Conservation (phyloP, 1,140 invertebrate species). For the Ooceraea biroi region DNA sequence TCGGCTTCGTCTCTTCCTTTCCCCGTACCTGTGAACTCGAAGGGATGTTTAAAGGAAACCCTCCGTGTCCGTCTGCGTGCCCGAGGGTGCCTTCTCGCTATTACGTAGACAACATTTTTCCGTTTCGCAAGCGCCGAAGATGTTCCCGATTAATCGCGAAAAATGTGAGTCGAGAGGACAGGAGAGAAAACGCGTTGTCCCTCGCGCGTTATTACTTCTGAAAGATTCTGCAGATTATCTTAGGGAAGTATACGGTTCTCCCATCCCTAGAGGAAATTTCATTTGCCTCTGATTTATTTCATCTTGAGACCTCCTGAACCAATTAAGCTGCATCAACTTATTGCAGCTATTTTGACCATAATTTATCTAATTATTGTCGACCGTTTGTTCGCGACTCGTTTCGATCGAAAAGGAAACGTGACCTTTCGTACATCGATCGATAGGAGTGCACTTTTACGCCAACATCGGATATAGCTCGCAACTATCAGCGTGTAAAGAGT, state of each 20-base stretch:
- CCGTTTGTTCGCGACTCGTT: conserved; percentile 27
- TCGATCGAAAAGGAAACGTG: conserved; percentile 60
- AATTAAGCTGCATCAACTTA: conserved; percentile 22
- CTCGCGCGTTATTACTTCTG: conserved; percentile 45
- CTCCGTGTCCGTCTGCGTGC: conserved; percentile 19
- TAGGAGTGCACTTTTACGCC: conserved; percentile 4
- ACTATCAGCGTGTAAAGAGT: conserved; percentile 32
- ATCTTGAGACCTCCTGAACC: not conserved
- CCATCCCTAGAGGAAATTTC: conserved; percentile 5
- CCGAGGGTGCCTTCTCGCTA: conserved; percentile 58
- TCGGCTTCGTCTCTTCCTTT: conserved; percentile 13
- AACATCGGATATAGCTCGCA: conserved; percentile 66
- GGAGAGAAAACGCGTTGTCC: not conserved
- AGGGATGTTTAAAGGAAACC: conserved; percentile 80
- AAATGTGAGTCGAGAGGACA: not conserved
- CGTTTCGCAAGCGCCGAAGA: conserved; percentile 24
- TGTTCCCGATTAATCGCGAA: conserved; percentile 56
- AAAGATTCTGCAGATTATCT: conserved; percentile 45
- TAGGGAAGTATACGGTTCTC: conserved; percentile 41
- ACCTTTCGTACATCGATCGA: conserved; percentile 47
- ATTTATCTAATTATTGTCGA: conserved; percentile 10
- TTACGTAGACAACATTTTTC: conserved; percentile 72
- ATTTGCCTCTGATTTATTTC: conserved; percentile 54
- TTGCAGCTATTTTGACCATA: not conserved
- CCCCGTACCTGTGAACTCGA: conserved; percentile 63